phyloP scores from a whole-genome alignment of 2,113 vertebrate genomes.

The Oreotrochilus melanogaster region DNA sequence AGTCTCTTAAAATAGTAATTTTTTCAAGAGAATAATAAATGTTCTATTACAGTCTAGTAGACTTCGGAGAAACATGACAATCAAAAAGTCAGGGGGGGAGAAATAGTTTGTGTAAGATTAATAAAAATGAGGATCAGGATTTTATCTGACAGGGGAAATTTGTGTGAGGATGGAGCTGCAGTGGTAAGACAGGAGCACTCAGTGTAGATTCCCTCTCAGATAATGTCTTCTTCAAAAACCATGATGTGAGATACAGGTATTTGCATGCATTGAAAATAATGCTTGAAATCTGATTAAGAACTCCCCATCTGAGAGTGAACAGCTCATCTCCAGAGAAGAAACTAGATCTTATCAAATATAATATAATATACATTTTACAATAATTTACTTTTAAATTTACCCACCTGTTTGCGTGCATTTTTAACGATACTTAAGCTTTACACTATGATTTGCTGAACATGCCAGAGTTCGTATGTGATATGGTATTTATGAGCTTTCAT shows the following conservation, averaged over 20 bases:
- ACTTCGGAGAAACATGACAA: neutral
- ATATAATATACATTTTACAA: neutral
- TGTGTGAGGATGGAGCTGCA: neutral
- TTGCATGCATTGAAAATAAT: neutral
- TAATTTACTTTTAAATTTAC: neutral
- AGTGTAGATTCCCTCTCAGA: neutral
- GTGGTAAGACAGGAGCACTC: neutral
- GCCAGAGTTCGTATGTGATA: accelerated
- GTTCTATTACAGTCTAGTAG: neutral
- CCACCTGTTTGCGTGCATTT: neutral
- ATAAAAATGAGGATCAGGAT: neutral
- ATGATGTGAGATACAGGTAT: accelerated
- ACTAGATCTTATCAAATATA: neutral
- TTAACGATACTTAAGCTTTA: neutral
- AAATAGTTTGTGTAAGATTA: neutral
- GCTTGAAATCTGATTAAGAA: neutral
- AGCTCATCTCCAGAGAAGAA: neutral
- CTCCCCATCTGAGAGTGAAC: neutral
- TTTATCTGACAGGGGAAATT: neutral
- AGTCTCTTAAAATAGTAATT: neutral
- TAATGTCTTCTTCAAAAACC: accelerated
- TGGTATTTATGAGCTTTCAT: neutral
- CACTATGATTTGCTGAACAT: neutral
- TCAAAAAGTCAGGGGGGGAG: neutral
- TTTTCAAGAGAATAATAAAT: neutral